Percentiles rank a stretch among this genome's conserved stretches.
Evolutionary conservation across 2,113 vertebrate species (phyloP).

Genomic region (Xenopus laevis): DNA sequence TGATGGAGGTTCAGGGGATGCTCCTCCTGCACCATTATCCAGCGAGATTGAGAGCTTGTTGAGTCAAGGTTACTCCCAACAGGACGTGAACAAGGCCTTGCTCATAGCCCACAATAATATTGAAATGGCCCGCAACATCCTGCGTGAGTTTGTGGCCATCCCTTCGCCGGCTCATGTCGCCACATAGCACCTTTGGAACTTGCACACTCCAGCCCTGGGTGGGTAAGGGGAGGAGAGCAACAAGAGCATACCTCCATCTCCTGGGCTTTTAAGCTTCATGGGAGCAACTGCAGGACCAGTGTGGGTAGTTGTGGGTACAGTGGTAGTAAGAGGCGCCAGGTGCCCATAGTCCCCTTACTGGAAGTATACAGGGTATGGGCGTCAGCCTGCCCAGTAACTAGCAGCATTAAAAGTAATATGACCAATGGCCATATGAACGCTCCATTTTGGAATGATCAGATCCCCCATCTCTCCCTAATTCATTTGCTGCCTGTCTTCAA

Average conservation of each 20-base stretch:
- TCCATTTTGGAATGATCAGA: background rate
- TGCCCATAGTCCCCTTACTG: background rate
- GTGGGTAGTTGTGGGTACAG: slow-evolving; percentile 44
- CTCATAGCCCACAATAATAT: slow-evolving; percentile 98
- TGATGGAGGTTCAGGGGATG: slow-evolving; percentile 39
- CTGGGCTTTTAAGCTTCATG: slow-evolving; percentile 2
- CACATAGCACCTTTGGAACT: slow-evolving; percentile 75
- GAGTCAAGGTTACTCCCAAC: slow-evolving; percentile 96
- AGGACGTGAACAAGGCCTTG: slow-evolving; percentile 98
- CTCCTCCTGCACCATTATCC: slow-evolving; percentile 63
- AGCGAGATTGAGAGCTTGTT: slow-evolving; percentile 90
- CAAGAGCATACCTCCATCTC: slow-evolving; percentile 9
- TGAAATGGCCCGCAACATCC: slow-evolving; percentile 97
- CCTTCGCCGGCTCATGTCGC: slow-evolving; percentile 85
- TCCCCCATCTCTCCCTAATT: background rate
- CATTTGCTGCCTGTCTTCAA: slow-evolving; percentile 1
- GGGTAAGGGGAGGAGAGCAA: slow-evolving; percentile 13
- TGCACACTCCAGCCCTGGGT: slow-evolving; percentile 17
- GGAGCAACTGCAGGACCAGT: slow-evolving; percentile 21
- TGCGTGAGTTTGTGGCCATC: slow-evolving; percentile 93
- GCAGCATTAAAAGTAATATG: slow-evolving; percentile 29
- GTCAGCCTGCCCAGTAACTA: slow-evolving; percentile 2
- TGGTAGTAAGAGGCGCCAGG: background rate
- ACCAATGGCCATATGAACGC: slow-evolving; percentile 11
- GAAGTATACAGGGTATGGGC: slow-evolving; percentile 30